Base-by-base conservation (phyloP, 2,113 vertebrate species). In the Pteropus alecto region DNA sequence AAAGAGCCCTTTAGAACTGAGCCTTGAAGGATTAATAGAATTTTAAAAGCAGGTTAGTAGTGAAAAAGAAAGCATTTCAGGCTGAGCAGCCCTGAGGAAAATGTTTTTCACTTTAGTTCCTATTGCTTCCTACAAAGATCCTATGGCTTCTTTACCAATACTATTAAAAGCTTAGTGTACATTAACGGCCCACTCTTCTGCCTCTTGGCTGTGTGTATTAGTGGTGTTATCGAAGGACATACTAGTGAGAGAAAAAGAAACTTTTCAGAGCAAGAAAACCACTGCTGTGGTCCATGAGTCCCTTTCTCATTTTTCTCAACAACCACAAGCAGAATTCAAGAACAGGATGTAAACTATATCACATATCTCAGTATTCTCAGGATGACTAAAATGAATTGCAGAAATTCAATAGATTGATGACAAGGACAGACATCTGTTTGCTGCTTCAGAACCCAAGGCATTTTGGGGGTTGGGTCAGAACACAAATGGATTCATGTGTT, bases 321-420 rank as follows among this genome's bases (percentile, higher is more conserved):
- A 93, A 83, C 85, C 48, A 90, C 28, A 41, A 74, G 71, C 43
- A 90, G 21, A 74, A 41, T 30, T n/a, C n/a, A 74, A 51, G 35
- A 86, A 41, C 3, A 3, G 18, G 19, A 13, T 54, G 1, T 30
- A 24, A 5, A 85, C 28, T n/a, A 1, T 48, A 67, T 70, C 71
- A 24, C 51, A 8, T 82, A 76, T 95, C 35, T 48, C 82, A 70
- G 19, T 6, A 6, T 46, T 81, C 63, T 94, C 76, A 5, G 33
- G 19, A 96, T 61, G 5, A 90, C 77, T 26, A 96, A 58, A 89
- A 84, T 24, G 43, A 96, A 93, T 16, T 43, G 12, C 19, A 97
- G 56, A 89, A 71, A 58, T 77, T 73, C 68, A 90, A 73, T 6
- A 56, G 67, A 35, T 30, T 89, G 51, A 38, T 63, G 70, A 86